Conservation (phyloP, 2,113 vertebrate species). For the Suricata suricatta region DNA sequence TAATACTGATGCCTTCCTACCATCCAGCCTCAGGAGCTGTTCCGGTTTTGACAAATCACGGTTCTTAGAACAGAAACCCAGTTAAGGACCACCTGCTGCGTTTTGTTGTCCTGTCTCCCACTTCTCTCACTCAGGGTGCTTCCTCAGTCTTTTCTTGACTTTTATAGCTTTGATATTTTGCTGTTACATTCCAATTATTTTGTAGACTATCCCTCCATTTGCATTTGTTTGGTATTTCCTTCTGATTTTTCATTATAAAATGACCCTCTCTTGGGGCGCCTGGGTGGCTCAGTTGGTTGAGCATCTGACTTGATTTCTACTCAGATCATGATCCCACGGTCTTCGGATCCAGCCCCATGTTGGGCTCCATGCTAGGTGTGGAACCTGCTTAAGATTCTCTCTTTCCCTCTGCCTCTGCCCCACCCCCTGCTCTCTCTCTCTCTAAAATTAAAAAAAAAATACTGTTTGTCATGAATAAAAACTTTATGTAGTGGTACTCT, state of each 20-base stretch:
- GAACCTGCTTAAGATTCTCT: no score
- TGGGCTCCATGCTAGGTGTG: no score
- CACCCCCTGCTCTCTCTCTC: no score
- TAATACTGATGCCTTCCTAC: neutral
- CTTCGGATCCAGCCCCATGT: no score
- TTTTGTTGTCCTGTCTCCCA: neutral
- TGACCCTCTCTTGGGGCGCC: neutral
- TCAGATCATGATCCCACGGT: no score
- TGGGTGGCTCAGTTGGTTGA: no score
- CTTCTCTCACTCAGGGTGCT: neutral
- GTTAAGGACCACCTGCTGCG: neutral
- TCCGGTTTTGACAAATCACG: neutral
- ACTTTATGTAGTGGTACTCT: neutral
- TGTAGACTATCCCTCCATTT: neutral
- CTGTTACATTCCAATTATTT: neutral
- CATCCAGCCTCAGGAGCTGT: neutral
- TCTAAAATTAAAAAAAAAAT: neutral
- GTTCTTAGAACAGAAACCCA: neutral
- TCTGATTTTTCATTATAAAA: neutral
- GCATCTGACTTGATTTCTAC: no score
- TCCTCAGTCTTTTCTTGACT: neutral
- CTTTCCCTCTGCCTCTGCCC: no score
- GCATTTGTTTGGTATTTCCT: neutral
- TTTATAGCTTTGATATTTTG: neutral
- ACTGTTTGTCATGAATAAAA: neutral